Conservation (phyloP, 2,797 vertebrate genomes). For the Percopsis omiscomaycus region DNA sequence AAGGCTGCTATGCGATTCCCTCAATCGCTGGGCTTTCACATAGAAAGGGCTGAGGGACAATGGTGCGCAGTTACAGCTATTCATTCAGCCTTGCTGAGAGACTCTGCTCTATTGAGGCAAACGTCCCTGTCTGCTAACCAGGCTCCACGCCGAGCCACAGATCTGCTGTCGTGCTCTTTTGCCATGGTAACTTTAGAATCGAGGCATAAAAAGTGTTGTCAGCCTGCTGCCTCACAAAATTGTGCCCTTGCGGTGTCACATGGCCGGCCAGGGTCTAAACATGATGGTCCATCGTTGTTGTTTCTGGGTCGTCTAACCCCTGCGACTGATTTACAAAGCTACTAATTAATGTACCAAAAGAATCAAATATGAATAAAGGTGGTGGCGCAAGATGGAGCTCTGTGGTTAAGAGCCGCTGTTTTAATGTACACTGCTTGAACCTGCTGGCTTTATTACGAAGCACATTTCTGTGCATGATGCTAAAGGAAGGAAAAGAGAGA, state of each 20-base stretch:
- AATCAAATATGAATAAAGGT: not conserved
- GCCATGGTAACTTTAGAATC: slow-evolving; percentile 71
- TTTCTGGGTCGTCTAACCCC: not conserved
- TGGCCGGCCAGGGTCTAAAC: slow-evolving; percentile 13
- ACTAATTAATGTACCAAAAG: not conserved
- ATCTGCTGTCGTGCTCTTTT: slow-evolving; percentile 53
- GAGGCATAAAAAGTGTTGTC: slow-evolving; percentile 48
- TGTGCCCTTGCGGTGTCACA: slow-evolving; percentile 33
- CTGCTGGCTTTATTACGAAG: not conserved
- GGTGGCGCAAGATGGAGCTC: not conserved
- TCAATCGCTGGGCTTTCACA: slow-evolving; percentile 58
- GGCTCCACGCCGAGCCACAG: slow-evolving; percentile 19
- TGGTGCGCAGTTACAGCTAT: slow-evolving; percentile 55
- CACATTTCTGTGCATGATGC: too few species aligned
- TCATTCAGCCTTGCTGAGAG: slow-evolving; percentile 53
- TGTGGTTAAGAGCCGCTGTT: not conserved
- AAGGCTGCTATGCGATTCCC: slow-evolving; percentile 56
- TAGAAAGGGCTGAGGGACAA: slow-evolving; percentile 61
- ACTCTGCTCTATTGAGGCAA: slow-evolving; percentile 55
- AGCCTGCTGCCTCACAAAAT: slow-evolving; percentile 47
- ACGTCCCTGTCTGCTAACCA: slow-evolving; percentile 43
- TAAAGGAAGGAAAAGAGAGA: too few species aligned
- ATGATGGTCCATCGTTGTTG: slow-evolving; percentile 10
- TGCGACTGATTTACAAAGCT: not conserved
- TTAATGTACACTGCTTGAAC: slow-evolving; percentile 15